A percentile compares a stretch with the other conserved stretches of the same genome.
phyloP scores from a whole-genome alignment of 2,113 vertebrate species.

The Pseudolaguvia tuberculata region DNA sequence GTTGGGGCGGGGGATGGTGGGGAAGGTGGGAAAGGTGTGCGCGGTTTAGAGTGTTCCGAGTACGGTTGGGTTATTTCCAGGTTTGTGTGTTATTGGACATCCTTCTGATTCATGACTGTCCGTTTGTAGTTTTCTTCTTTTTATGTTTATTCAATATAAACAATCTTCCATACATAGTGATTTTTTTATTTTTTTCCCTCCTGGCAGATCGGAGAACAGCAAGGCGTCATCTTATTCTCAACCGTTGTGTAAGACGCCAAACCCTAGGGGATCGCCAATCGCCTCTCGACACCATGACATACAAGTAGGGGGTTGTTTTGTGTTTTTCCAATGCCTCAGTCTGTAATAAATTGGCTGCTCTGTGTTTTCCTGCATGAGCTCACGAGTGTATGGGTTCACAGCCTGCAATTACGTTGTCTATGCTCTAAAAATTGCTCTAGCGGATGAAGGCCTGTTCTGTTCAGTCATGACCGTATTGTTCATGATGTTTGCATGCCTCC shows the following conservation, averaged over 20 bases:
- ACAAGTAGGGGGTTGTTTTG: slow-evolving; percentile 68
- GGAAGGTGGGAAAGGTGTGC: neutral
- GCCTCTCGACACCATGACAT: slow-evolving; percentile 67
- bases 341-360: slow-evolving; percentile 37
- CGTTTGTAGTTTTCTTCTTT: too few species aligned
- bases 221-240: neutral
- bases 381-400: slow-evolving; percentile 38
- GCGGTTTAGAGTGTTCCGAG: neutral
- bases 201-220: slow-evolving; percentile 50
- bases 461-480: slow-evolving; percentile 47
- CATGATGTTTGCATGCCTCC: slow-evolving; percentile 62
- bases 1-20: neutral
- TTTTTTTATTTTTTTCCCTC: slow-evolving; percentile 2
- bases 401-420: slow-evolving; percentile 34
- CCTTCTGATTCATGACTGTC: too few species aligned
- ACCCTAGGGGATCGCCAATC: slow-evolving; percentile 63
- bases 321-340: slow-evolving; percentile 13
- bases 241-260: too few species aligned
- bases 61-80: neutral
- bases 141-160: too few species aligned
- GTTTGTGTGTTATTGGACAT: neutral
- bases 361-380: slow-evolving; percentile 45
- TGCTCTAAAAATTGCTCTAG: slow-evolving; percentile 24
- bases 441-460: slow-evolving; percentile 59
- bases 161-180: neutral